Evolutionary conservation across 2,888 invertebrate species (phyloP), one percentile per base, ranked within the genome.

Genomic region (Cephonodes hylas): DNA sequence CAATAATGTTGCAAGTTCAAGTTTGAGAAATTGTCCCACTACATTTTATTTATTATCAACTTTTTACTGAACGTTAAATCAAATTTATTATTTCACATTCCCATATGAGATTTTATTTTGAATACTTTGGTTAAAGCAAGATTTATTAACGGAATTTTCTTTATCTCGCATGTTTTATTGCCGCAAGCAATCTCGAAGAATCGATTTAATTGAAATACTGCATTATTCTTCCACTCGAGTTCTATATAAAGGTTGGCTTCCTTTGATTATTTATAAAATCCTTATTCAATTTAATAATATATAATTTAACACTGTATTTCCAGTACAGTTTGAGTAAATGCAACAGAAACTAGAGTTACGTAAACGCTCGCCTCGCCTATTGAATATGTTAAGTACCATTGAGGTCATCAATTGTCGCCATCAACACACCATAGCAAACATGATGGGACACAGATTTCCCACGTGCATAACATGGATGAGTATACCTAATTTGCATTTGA

Each of bases 381-480:
- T 46, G 48, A 60, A 53, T 60, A 64, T 63, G 66, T 69, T 68
- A 67, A 67, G 67, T 66, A 65, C 64, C 59, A 70, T 65, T 76
- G 77, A 83, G 83, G 84, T 75, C 84, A 72, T 34, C 71, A 63
- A 80, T 81, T 83, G 80, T 81, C 67, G 68, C 66, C 68, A 69
- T 61, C 69, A 70, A 63, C 63, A 42, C 42, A 65, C 74, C 77
- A 76, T 80, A 69, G 73, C 67, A 70, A 70, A 75, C 72, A 63
- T 70, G 73, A 64, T 70, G 69, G 71, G 70, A 70, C 73, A 75
- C 69, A 66, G 67, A 66, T 72, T 81, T 85, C 84, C 76, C 84
- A 85, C 79, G 80, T 65, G 65, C 66, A 46, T 60, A 45, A 45
- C 15, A 46, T 23, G n/a, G 22, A 31, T 18, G 8, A 20, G 20